Base-by-base conservation (phyloP, 2,888 invertebrate species). In the Linyphia triangularis region DNA sequence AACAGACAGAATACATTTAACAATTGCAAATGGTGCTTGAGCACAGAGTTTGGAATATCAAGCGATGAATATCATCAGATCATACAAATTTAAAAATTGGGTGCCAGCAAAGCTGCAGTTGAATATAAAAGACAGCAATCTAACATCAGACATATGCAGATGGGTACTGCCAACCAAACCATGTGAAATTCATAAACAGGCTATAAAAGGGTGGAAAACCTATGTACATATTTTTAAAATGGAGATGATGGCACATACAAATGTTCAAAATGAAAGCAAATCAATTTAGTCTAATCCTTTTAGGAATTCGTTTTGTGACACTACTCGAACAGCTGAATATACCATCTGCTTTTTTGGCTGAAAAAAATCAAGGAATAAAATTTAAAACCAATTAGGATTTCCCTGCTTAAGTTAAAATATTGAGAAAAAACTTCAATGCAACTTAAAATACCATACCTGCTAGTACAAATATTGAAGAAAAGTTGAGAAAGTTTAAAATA, bases 251-350 rank as follows among this genome's bases (percentile, higher is more conserved):
- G 77, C 77, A 77, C 77, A n/a, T 26, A 19, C 37, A 19, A 59
- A 26, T 19, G 24, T 24, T 16, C 26, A 13, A 16, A n/a, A 26
- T 24, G 33, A 40, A 33, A 24, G 63, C 37, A 26, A 16, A 30
- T n/a, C 9, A 9, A 16, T 63, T 40, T 26, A 9, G 6, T 70
- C 70, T 43, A 51, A 70, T 26, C 51, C 40, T 77, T 77, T 77
- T 13, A 63, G 37, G 37, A 40, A 24, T 26, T 77, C 63, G 37
- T 79, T 79, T 37, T 79, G 78, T 28, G 19, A 43, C 9, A 73
- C 33, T n/a, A 77, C 67, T 75, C 59, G 51, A 3, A 84, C 67
- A 37, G 84, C 85, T 37, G 85, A 61, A 22, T 85, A 85, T 3
- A 75, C 63, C n/a, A 37, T 37, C 37, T 51, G 69, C 22, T 69